A percentile compares a stretch with the other conserved stretches of the same genome.
Evolutionary conservation across 2,113 vertebrate genomes (phyloP).

Genomic region (Mobula birostris): DNA sequence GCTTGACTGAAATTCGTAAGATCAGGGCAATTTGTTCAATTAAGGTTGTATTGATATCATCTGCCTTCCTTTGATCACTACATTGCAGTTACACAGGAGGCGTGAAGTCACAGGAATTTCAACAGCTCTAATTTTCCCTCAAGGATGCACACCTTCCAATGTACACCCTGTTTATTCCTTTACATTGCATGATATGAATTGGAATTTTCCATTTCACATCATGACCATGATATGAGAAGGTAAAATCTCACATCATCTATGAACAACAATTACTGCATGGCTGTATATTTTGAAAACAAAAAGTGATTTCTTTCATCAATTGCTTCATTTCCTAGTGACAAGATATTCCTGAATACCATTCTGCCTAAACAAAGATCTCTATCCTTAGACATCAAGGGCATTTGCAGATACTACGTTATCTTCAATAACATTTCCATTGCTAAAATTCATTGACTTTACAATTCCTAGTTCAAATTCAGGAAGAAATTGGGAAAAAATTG

Average conservation of each 20-base stretch:
- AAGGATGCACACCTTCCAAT: not conserved
- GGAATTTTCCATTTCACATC: not conserved
- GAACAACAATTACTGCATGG: not conserved
- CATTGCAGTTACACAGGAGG: not conserved
- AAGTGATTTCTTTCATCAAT: not conserved
- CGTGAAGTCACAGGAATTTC: not conserved
- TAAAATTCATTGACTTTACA: not conserved
- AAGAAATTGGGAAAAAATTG: too few relatives aligned
- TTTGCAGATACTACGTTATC: not conserved
- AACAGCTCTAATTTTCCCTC: not conserved
- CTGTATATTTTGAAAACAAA: not conserved
- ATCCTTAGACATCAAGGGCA: not conserved
- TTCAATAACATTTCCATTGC: not conserved
- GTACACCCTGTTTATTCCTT: not conserved
- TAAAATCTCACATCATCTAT: not conserved
- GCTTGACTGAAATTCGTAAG: not conserved
- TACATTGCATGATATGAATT: not conserved
- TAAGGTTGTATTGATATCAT: not conserved
- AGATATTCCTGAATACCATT: not conserved
- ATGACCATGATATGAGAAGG: not conserved
- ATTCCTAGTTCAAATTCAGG: too few relatives aligned
- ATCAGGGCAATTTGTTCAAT: too few relatives aligned
- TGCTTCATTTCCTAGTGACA: not conserved
- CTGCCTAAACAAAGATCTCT: not conserved
- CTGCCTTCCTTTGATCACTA: not conserved